Evolutionary conservation across 2,888 invertebrate species (phyloP).

Genomic region (Cremastinae sp.): DNA sequence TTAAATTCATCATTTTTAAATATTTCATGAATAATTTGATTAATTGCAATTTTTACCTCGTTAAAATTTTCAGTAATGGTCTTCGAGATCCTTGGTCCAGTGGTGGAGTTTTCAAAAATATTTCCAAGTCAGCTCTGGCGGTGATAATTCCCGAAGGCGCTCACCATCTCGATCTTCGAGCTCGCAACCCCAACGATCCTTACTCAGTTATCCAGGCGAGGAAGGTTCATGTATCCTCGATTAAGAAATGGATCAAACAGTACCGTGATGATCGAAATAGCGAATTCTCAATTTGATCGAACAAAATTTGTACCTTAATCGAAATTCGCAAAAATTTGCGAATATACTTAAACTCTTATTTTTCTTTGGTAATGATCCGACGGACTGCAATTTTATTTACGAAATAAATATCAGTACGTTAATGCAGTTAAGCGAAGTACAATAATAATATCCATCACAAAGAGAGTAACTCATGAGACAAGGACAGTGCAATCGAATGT

Average conservation of each 20-base stretch:
- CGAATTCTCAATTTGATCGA: not conserved
- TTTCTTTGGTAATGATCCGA: not conserved
- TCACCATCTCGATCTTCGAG: constrained; percentile 92
- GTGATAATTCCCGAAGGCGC: constrained; percentile 91
- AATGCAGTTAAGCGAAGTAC: constrained; percentile 30
- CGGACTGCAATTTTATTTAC: constrained; percentile 39
- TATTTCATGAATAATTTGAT: not conserved
- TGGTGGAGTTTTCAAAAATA: constrained; percentile 88
- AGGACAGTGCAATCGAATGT: constrained; percentile 11
- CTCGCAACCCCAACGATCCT: constrained; percentile 84
- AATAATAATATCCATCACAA: not conserved
- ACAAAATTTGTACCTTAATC: not conserved
- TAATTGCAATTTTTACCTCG: not conserved
- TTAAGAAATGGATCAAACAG: constrained; percentile 83
- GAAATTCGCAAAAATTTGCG: no score
- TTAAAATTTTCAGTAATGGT: constrained; percentile 85
- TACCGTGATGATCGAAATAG: constrained; percentile 39
- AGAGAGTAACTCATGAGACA: not conserved
- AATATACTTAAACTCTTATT: not conserved
- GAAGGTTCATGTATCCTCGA: constrained; percentile 83
- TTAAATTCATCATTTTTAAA: not conserved
- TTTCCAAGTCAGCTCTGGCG: constrained; percentile 85
- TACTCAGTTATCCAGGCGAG: constrained; percentile 85
- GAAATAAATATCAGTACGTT: constrained; percentile 53
- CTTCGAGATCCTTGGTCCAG: constrained; percentile 93